Percentiles rank a stretch among this genome's conserved stretches.
phyloP scores from a whole-genome alignment of 1,140 invertebrate species.

The Colletes latitarsis region DNA sequence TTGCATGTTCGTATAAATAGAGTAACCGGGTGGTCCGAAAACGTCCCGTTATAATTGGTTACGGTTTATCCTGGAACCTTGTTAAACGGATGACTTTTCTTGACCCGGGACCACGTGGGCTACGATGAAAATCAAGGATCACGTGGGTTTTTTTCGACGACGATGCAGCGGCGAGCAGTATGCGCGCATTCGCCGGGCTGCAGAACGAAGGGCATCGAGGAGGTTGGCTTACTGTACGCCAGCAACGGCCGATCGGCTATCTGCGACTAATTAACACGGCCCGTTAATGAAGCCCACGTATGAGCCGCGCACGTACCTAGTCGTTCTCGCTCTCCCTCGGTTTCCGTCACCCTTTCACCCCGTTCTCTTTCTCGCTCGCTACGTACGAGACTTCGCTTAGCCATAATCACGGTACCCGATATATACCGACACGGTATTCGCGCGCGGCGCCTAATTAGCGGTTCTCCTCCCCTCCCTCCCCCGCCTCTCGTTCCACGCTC shows the following conservation, averaged over 20 bases:
- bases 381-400: slow-evolving; percentile 61
- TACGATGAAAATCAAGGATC: slow-evolving; percentile 66
- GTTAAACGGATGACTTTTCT: slow-evolving; percentile 54
- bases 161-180: slow-evolving; percentile 10
- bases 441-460: slow-evolving; percentile 76
- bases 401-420: slow-evolving; percentile 74
- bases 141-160: slow-evolving; percentile 51
- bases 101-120: slow-evolving; percentile 43
- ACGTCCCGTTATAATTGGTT: slow-evolving; percentile 62
- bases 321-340: slow-evolving; percentile 48
- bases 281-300: slow-evolving; percentile 78
- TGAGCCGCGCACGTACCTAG: slow-evolving; percentile 65
- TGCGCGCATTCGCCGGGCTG: slow-evolving; percentile 45
- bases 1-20: slow-evolving; percentile 2
- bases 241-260: slow-evolving; percentile 72
- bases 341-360: slow-evolving; percentile 46
- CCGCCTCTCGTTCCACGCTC: slow-evolving; percentile 40
- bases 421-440: slow-evolving; percentile 71
- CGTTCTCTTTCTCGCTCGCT: slow-evolving; percentile 9
- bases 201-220: slow-evolving; percentile 57
- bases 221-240: slow-evolving; percentile 59
- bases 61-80: slow-evolving; percentile 60
- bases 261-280: slow-evolving; percentile 78
- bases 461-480: slow-evolving; percentile 50
- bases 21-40: slow-evolving; percentile 35